Evolutionary conservation across 2,888 invertebrate species (phyloP).

Genomic region (Eupithecia tripunctaria): DNA sequence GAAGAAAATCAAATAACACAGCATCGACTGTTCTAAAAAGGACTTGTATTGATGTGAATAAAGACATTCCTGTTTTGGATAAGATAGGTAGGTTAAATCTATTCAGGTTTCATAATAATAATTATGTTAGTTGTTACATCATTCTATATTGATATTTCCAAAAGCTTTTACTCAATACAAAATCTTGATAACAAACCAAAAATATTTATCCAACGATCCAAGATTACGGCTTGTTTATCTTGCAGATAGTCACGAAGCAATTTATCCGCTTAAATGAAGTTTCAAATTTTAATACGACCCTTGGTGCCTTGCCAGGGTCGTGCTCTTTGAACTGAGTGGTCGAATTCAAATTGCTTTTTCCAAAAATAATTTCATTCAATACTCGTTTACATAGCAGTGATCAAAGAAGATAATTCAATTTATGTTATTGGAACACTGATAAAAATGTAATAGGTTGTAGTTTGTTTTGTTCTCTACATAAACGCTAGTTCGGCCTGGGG

Average conservation of each 20-base stretch:
- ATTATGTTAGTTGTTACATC: not conserved
- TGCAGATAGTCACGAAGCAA: conserved; percentile 79
- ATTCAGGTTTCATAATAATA: not conserved
- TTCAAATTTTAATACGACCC: conserved; percentile 79
- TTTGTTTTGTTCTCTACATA: no score
- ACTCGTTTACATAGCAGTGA: conserved; percentile 15
- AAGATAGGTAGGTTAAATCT: not conserved
- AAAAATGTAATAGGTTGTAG: no score
- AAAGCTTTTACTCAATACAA: conserved; percentile 1
- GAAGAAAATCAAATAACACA: not conserved
- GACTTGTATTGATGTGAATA: not conserved
- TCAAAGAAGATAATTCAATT: conserved; percentile 11
- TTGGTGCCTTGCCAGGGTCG: conserved; percentile 60
- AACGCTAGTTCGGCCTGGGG: no score
- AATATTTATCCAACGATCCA: conserved; percentile 68
- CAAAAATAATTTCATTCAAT: conserved; percentile 57
- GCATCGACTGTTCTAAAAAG: not conserved
- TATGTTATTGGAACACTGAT: not conserved
- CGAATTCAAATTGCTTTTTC: conserved; percentile 78
- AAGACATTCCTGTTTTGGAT: no score
- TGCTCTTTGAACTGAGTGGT: conserved; percentile 72
- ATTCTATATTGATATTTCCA: not conserved
- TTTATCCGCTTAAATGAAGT: conserved; percentile 79
- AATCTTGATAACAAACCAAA: conserved; percentile 47
- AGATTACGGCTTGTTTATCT: conserved; percentile 77